phyloP scores from a whole-genome alignment of 2,113 vertebrate genomes.

The Silurus meridionalis region DNA sequence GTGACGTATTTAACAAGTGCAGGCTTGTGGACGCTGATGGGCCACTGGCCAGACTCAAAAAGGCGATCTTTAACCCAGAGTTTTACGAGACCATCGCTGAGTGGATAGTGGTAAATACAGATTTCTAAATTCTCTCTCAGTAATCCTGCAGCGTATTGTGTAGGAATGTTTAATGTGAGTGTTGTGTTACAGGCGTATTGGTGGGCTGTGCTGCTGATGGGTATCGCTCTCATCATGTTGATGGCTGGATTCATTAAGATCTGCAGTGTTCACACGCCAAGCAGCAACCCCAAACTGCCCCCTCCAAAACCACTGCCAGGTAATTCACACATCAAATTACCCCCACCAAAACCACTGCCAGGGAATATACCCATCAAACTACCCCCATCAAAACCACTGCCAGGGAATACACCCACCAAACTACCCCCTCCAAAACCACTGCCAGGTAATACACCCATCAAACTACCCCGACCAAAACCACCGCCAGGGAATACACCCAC shows the following conservation, averaged over 20 bases:
- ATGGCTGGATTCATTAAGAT: conserved; percentile 99
- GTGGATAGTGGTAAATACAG: conserved; percentile 91
- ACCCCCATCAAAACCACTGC: not conserved
- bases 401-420: not conserved
- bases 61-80: conserved; percentile 94
- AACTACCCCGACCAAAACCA: not conserved
- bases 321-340: conserved; percentile 58
- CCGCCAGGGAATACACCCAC: not conserved
- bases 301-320: conserved; percentile 93
- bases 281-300: conserved; percentile 96
- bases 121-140: not conserved
- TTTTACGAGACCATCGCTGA: conserved; percentile 95
- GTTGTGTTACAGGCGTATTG: conserved; percentile 81
- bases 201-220: conserved; percentile 98
- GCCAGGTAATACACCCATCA: not conserved
- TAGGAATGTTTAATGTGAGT: not conserved
- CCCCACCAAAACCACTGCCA: conserved; percentile 83
- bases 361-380: conserved; percentile 69
- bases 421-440: not conserved
- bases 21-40: conserved; percentile 95
- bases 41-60: conserved; percentile 92
- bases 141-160: not conserved
- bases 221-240: conserved; percentile 94
- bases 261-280: conserved; percentile 97
- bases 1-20: conserved; percentile 95